Evolutionary conservation across 2,797 vertebrate genomes (phyloP).

Genomic region (Brotogeris chrysoptera): DNA sequence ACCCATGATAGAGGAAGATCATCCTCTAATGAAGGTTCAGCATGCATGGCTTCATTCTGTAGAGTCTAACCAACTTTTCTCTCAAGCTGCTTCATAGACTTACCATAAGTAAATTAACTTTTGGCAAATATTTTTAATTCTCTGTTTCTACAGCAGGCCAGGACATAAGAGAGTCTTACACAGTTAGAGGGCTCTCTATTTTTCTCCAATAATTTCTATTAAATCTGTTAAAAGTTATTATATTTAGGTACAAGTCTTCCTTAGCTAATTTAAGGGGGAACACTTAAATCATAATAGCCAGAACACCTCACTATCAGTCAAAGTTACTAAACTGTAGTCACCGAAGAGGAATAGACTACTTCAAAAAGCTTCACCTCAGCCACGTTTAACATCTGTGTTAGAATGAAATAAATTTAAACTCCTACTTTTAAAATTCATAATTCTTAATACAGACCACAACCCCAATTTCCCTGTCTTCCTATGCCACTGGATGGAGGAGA

Average conservation of each 20-base stretch:
- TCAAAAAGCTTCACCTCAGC: neutral
- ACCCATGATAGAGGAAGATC: neutral
- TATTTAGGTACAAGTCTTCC: neutral
- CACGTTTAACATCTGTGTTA: neutral
- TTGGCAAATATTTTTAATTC: neutral
- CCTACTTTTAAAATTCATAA: neutral
- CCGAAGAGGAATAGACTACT: neutral
- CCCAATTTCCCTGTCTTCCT: neutral
- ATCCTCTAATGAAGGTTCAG: neutral
- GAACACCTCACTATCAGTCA: neutral
- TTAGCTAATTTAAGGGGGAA: neutral
- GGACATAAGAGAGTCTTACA: neutral
- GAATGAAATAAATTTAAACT: neutral
- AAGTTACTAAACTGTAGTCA: neutral
- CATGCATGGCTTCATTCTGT: neutral
- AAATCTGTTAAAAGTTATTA: neutral
- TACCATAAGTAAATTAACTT: neutral
- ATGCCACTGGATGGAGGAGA: neutral
- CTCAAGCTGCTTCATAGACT: neutral
- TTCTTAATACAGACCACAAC: neutral
- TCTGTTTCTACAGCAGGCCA: neutral
- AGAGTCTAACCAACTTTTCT: neutral
- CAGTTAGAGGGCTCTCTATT: neutral
- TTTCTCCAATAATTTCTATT: neutral
- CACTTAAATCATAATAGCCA: neutral